These are phyloP conservation scores for Muscicapa striata DNA, from an alignment of 2,797 vertebrate species.

Conservation along the genomic window DNA sequence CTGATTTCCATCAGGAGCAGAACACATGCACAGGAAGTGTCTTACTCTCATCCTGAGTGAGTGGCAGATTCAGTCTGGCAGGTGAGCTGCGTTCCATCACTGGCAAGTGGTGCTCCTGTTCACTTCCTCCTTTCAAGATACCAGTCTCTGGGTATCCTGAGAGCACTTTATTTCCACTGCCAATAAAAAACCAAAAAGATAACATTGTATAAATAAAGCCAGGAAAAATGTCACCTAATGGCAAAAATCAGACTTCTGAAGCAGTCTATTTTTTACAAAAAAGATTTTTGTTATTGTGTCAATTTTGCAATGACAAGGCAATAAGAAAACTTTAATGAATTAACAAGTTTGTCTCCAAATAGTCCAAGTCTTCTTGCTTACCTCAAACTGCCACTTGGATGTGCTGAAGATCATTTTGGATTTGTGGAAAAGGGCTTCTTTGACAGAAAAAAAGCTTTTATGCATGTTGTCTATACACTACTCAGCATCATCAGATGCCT, in stretches of 20 bases:
- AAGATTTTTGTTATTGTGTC: neutral
- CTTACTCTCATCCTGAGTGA: constrained; percentile 76
- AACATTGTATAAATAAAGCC: neutral
- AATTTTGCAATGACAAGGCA: neutral
- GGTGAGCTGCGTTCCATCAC: constrained; percentile 70
- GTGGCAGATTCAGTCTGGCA: constrained; percentile 78
- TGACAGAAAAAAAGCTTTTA: neutral
- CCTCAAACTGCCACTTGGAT: neutral
- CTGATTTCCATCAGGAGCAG: neutral
- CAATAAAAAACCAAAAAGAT: constrained; percentile 40
- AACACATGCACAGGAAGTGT: neutral
- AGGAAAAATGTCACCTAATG: neutral
- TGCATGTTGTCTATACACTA: neutral
- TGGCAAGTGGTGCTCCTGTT: constrained; percentile 73
- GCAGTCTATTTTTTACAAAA: neutral
- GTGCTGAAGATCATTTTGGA: neutral
- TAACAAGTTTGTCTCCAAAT: neutral
- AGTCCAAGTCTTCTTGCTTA: neutral
- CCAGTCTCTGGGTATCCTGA: constrained; percentile 19
- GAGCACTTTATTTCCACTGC: constrained; percentile 56
- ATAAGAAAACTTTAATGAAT: neutral
- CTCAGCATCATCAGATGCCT: neutral
- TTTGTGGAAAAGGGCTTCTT: neutral
- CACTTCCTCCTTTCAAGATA: constrained; percentile 45
- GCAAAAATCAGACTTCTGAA: neutral